Conservation (phyloP, 2,888 invertebrate genomes). For the Agrilus biguttatus region DNA sequence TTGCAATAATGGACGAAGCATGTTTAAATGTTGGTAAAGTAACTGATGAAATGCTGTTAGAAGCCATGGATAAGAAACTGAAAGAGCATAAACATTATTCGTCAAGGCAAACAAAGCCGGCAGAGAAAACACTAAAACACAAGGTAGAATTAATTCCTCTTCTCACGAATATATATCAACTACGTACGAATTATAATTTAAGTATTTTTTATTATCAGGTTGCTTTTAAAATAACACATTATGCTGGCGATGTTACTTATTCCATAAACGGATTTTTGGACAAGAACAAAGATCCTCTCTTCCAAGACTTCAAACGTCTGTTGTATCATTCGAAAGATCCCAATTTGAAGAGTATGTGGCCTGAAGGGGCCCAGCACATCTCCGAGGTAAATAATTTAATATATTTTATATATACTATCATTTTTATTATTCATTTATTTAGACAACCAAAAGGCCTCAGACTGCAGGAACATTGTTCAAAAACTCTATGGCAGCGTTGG, state of each 20-base stretch:
- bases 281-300: constrained; percentile 92
- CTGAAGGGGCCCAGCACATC: constrained; percentile 86
- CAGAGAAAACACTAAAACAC: constrained; percentile 46
- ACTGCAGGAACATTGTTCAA: constrained; percentile 93
- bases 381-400: constrained; percentile 44
- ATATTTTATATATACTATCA: too few relatives aligned
- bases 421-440: constrained; percentile 14
- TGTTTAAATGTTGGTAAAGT: constrained; percentile 91
- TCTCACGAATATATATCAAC: neutral
- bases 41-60: constrained; percentile 68
- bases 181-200: too few relatives aligned
- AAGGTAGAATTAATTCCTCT: constrained; percentile 2
- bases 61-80: constrained; percentile 85
- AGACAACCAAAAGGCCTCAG: constrained; percentile 88
- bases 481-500: constrained; percentile 83
- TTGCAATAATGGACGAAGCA: constrained; percentile 93
- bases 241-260: constrained; percentile 95
- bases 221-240: constrained; percentile 79
- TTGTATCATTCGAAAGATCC: constrained; percentile 69
- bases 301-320: constrained; percentile 91
- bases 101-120: constrained; percentile 68
- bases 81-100: constrained; percentile 79
- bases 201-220: constrained; percentile 10
- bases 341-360: constrained; percentile 83
- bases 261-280: constrained; percentile 83